Conservation (phyloP, 2,113 vertebrate genomes). For the Callospermophilus lateralis region DNA sequence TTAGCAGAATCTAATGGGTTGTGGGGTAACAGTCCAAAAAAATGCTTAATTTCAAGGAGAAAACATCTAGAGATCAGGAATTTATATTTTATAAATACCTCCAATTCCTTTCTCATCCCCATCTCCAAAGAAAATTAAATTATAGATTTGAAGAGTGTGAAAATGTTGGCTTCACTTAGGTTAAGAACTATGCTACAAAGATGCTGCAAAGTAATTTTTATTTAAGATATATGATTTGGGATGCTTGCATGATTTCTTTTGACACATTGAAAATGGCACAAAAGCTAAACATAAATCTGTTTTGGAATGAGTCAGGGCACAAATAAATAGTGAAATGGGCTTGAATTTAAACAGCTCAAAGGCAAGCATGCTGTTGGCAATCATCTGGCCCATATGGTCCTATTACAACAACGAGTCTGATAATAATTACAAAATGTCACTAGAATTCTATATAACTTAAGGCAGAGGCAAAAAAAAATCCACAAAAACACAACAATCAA, state of each 20-base stretch:
- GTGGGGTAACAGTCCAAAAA: neutral
- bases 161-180: neutral
- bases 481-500: no score
- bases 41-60: constrained; percentile 25
- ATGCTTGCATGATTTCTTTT: neutral
- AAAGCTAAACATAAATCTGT: constrained; percentile 21
- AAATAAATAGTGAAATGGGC: constrained; percentile 10
- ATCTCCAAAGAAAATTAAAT: neutral
- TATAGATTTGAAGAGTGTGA: neutral
- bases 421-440: neutral
- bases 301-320: neutral
- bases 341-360: constrained; percentile 12
- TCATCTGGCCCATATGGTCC: neutral
- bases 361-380: neutral
- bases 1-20: neutral
- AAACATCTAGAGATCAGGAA: neutral
- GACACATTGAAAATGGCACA: neutral
- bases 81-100: constrained; percentile 4
- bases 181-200: neutral
- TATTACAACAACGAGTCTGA: neutral
- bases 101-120: fast-evolving
- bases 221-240: neutral
- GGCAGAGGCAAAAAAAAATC: neutral
- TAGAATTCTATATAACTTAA: constrained; percentile 11
- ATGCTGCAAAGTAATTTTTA: neutral